Percentiles rank a stretch among this genome's conserved stretches.
Evolutionary conservation across 2,888 invertebrate genomes (phyloP).

Genomic region (Bembecia ichneumoniformis): DNA sequence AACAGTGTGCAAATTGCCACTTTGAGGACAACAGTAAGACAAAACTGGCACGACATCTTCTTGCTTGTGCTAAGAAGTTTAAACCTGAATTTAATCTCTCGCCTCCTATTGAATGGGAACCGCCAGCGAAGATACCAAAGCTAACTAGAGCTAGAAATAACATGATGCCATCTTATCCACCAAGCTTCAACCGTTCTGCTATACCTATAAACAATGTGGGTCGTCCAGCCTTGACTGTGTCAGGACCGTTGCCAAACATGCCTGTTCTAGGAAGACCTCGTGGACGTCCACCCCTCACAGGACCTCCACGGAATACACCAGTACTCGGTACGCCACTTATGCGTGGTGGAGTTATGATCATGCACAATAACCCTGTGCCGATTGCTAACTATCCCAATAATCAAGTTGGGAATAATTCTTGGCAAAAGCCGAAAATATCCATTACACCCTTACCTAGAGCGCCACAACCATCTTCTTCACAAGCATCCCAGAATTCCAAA

Average conservation of each 20-base stretch:
- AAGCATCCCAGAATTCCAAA: conserved; percentile 67
- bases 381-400: conserved; percentile 58
- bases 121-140: conserved; percentile 93
- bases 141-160: conserved; percentile 56
- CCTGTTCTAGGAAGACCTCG: conserved; percentile 53
- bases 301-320: conserved; percentile 25
- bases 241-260: conserved; percentile 37
- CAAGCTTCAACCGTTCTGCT: conserved; percentile 63
- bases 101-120: conserved; percentile 93
- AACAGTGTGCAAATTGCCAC: conserved; percentile 95
- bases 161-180: conserved; percentile 57
- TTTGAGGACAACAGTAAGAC: conserved; percentile 96
- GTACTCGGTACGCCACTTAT: conserved; percentile 63
- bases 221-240: conserved; percentile 42
- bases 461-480: conserved; percentile 59
- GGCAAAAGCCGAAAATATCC: conserved; percentile 91
- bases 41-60: conserved; percentile 89
- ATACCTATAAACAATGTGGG: conserved; percentile 56
- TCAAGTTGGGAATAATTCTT: conserved; percentile 35
- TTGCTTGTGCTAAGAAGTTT: conserved; percentile 92
- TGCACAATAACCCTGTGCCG: conserved; percentile 72
- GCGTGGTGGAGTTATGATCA: conserved; percentile 77
- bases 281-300: conserved; percentile 56
- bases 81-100: conserved; percentile 89
- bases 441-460: conserved; percentile 90